Base-by-base conservation (phyloP, 2,888 invertebrate species). In the Drosophila macrospina region DNA sequence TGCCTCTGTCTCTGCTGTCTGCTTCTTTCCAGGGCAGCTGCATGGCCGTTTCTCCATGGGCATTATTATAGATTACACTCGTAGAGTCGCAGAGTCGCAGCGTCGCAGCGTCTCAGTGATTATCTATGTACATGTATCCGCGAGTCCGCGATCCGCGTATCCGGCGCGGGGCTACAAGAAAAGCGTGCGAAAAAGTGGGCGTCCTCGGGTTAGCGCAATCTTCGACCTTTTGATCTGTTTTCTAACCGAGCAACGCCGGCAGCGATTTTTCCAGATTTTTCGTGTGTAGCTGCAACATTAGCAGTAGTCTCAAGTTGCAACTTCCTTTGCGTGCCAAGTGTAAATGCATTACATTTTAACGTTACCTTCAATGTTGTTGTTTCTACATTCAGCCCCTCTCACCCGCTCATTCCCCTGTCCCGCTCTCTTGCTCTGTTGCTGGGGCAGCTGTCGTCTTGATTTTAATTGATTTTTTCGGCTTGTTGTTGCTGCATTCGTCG, bases 111-210 rank as follows among this genome's bases (percentile, higher is more conserved):
- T 42, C 24, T 20, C 3, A 45, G 63, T 68, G 78, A 56, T 80
- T 82, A 86, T 82, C 87, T 84, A 48, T 59, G 54, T 52, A 63
- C 74, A 69, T 56, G 75, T 74, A 66, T 69, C 68, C 70, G 74
- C 61, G 62, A 34, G 62, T 59, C 34, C 57, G 63, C 74, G 80
- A 67, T 59, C 26, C 59, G 62, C 79, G 80, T 78, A 81, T 83
- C 83, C 88, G 83, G 86, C 86, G 77, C 34, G 54, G 55, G 44
- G 30, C 48, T 26, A 32, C 55, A 60, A 60, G 63, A 79, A 68
- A 79, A 89, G 83, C 86, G 86, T 86, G 86, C 89, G 86, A 89
- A 86, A 89, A 86, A 89, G 89, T 89, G 84, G 86, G 86, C 86
- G 86, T 82, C 55, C 63, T 57, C 63, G 64, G 86, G 89, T 87